Evolutionary conservation across 2,888 invertebrate genomes (phyloP), one percentile per base, ranked within the genome.

Genomic region (Cylloceria caligata): DNA sequence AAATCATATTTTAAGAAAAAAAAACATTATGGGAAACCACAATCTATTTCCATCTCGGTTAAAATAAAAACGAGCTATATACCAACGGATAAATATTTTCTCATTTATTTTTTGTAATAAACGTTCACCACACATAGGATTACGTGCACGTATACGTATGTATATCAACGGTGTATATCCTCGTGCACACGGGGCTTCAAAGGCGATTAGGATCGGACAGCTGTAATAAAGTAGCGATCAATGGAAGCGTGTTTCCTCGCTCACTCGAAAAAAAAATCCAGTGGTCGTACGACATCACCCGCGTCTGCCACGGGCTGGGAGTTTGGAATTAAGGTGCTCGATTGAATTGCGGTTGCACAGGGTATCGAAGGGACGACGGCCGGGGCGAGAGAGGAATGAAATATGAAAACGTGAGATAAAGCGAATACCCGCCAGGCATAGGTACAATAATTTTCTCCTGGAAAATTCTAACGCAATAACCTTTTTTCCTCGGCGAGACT

Each of bases 201-300:
- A 76, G 68, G 60, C 75, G 67, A 76, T 68, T 76, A 67, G 36
- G 75, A 60, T 30, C 67, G 67, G 60, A 67, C 45, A 76, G 68
- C 60, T 57, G 75, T 76, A 76, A 76, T 76, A 76, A 68, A 76
- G 75, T 75, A 67, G 67, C 55, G 65, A 67, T 75, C 75, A 75
- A 55, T 45, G 67, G 13, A 67, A 67, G 45, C 75, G 55, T 16
- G 45, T 21, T 73, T 67, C 34, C 47, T 55, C 55, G 30, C 27
- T 52, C 49, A 13, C 36, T 39, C 27, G 75, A 36, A 45, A 60
- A n/a, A n/a, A 47, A 68, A 34, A 47, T 24, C 34, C n/a, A 11
- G 55, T 2, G 11, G 19, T 60, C 45, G 57, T 71, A 16, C 13
- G 27, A 27, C 45, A 34, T 27, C 5, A n/a, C 9, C 24, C 11